A percentile compares a stretch with the other conserved stretches of the same genome.
phyloP scores from a whole-genome alignment of 1,140 invertebrate genomes.

The Hermetia illucens region DNA sequence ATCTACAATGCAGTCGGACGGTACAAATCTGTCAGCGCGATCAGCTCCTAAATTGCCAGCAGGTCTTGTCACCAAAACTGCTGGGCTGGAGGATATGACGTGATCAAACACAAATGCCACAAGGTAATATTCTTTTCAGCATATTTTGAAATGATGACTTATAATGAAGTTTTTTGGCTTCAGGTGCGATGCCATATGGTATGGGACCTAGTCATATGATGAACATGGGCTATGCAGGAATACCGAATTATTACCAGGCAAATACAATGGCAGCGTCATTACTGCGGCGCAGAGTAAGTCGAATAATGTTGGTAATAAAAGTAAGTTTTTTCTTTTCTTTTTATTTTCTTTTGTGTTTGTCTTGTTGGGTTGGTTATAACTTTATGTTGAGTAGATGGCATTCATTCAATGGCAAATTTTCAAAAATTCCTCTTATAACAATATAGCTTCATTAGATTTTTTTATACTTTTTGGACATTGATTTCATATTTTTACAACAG shows the following conservation, averaged over 20 bases:
- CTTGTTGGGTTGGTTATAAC: background rate
- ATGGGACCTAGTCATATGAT: background rate
- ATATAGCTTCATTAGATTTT: no score
- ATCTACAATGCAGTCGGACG: no score
- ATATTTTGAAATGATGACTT: background rate
- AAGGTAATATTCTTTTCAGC: constrained; percentile 7
- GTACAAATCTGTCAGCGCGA: constrained; percentile 4
- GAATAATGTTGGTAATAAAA: constrained; percentile 31
- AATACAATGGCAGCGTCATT: constrained; percentile 53
- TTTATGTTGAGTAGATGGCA: no score
- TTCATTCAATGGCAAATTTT: no score
- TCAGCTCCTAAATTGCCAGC: constrained; percentile 34
- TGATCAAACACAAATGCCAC: constrained; percentile 13
- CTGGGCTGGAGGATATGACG: constrained; percentile 33
- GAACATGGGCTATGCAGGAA: constrained; percentile 4
- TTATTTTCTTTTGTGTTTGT: background rate
- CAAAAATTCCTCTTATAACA: no score
- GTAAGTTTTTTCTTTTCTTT: constrained; percentile 5
- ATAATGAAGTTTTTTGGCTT: background rate
- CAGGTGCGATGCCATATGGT: constrained; percentile 15
- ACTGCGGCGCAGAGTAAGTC: constrained; percentile 65
- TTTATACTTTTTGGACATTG: no score
- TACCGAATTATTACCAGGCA: constrained; percentile 16
- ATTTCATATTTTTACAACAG: no score
- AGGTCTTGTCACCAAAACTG: constrained; percentile 36